phyloP scores from a whole-genome alignment of 2,888 invertebrate genomes.

The Caenorhabditis wallacei region DNA sequence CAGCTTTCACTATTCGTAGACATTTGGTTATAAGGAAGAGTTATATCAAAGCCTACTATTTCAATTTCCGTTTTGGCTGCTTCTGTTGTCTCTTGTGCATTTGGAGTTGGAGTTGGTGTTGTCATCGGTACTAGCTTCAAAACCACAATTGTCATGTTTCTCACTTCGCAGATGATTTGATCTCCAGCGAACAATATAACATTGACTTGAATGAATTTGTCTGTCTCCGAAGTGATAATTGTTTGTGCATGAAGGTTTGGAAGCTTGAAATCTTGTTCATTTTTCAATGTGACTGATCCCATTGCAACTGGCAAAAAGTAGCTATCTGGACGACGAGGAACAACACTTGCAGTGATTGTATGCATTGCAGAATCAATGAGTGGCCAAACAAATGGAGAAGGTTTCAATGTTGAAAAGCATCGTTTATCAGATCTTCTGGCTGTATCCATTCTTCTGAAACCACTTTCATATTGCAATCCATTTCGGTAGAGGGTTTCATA shows the following conservation, averaged over 20 bases:
- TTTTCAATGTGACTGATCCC: conserved; percentile 39
- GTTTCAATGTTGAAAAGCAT: conserved; percentile 50
- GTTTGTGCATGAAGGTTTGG: conserved; percentile 40
- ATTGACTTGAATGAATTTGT: conserved; percentile 73
- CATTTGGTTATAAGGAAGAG: conserved; percentile 54
- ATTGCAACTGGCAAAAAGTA: conserved; percentile 69
- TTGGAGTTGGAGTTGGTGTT: conserved; percentile 44
- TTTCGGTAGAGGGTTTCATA: conserved; percentile 68
- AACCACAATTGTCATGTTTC: conserved; percentile 68
- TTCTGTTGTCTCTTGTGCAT: conserved; percentile 6
- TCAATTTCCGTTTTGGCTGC: conserved; percentile 38
- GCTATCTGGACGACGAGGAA: conserved; percentile 51
- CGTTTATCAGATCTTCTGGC: conserved; percentile 52
- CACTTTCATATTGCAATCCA: conserved; percentile 71
- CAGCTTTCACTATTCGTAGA: conserved; percentile 47
- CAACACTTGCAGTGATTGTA: conserved; percentile 61
- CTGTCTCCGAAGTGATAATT: conserved; percentile 65
- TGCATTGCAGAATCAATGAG: conserved; percentile 71
- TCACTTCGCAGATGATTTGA: conserved; percentile 58
- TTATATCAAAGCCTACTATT: conserved; percentile 64
- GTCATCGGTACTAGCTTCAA: conserved; percentile 39
- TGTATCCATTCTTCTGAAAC: conserved; percentile 60
- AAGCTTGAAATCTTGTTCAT: conserved; percentile 9
- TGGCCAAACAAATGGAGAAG: conserved; percentile 63
- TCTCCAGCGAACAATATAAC: conserved; percentile 51